Conservation (phyloP, 2,113 vertebrate species). For the Zootoca vivipara region DNA sequence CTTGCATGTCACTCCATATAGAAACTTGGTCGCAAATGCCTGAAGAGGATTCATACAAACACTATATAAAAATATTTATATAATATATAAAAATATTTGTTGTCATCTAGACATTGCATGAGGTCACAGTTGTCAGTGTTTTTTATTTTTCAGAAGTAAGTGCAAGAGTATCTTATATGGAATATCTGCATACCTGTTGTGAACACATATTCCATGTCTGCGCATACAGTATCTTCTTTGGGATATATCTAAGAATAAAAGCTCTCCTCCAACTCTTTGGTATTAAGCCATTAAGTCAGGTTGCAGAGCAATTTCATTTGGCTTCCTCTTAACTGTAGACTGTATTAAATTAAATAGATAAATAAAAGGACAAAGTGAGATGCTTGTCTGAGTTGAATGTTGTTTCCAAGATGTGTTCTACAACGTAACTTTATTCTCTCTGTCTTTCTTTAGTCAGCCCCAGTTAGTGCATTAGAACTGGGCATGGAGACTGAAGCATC, state of each 20-base stretch:
- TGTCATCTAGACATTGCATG: neutral
- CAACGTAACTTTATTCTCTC: slow-evolving; percentile 14
- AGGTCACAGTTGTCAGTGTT: neutral
- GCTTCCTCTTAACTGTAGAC: neutral
- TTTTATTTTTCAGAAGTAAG: neutral
- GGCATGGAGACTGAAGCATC: slow-evolving; percentile 82
- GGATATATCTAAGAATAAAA: neutral
- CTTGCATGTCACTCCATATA: neutral
- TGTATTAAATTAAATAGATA: neutral
- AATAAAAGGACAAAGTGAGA: neutral
- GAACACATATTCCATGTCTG: no score
- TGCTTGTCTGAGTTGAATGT: neutral
- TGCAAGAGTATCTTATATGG: neutral
- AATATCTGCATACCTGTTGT: neutral
- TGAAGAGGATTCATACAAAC: neutral
- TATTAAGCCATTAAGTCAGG: neutral
- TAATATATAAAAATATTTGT: neutral
- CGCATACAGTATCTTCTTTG: neutral
- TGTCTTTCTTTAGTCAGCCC: slow-evolving; percentile 81
- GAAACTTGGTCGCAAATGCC: neutral
- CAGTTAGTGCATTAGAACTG: slow-evolving; percentile 86
- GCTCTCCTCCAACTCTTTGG: neutral
- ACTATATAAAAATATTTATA: neutral
- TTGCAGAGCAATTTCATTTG: neutral
- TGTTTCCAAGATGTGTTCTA: neutral